Percentiles rank a stretch among this genome's conserved stretches.
phyloP scores from a whole-genome alignment of 2,888 invertebrate species.

The Thymelicus sylvestris region DNA sequence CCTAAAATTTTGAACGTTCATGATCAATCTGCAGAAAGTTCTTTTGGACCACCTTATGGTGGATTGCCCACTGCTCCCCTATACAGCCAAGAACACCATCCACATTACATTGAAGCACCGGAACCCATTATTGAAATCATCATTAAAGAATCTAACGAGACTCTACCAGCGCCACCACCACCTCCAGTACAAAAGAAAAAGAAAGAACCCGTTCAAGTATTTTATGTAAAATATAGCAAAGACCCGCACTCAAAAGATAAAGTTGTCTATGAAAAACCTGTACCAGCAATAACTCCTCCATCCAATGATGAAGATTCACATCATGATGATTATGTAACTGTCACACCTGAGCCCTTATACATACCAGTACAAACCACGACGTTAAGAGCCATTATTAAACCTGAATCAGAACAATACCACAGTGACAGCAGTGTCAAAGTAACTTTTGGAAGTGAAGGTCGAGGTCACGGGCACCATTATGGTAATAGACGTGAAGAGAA shows the following conservation, averaged over 20 bases:
- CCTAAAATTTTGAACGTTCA: conserved; percentile 75
- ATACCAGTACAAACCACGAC: conserved; percentile 90
- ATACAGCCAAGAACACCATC: conserved; percentile 77
- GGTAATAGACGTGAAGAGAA: conserved; percentile 67
- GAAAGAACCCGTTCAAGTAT: conserved; percentile 95
- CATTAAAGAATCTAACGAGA: conserved; percentile 94
- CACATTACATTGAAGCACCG: conserved; percentile 89
- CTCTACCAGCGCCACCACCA: conserved; percentile 87
- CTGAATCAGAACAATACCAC: conserved; percentile 93
- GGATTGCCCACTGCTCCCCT: conserved; percentile 74
- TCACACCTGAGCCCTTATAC: conserved; percentile 79
- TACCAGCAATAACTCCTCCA: conserved; percentile 90
- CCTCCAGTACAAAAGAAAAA: conserved; percentile 80
- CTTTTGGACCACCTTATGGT: conserved; percentile 78
- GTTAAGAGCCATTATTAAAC: conserved; percentile 92
- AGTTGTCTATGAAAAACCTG: conserved; percentile 91
- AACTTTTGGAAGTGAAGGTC: conserved; percentile 90
- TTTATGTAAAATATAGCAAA: conserved; percentile 95
- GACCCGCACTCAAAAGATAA: conserved; percentile 90
- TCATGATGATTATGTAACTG: conserved; percentile 82
- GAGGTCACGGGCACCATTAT: conserved; percentile 77
- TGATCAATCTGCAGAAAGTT: conserved; percentile 74
- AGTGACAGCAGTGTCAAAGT: conserved; percentile 92
- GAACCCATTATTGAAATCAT: conserved; percentile 97
- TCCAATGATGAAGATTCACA: conserved; percentile 87